Base-by-base conservation (phyloP, 2,888 invertebrate species). In the Leptinotarsa haldemani region DNA sequence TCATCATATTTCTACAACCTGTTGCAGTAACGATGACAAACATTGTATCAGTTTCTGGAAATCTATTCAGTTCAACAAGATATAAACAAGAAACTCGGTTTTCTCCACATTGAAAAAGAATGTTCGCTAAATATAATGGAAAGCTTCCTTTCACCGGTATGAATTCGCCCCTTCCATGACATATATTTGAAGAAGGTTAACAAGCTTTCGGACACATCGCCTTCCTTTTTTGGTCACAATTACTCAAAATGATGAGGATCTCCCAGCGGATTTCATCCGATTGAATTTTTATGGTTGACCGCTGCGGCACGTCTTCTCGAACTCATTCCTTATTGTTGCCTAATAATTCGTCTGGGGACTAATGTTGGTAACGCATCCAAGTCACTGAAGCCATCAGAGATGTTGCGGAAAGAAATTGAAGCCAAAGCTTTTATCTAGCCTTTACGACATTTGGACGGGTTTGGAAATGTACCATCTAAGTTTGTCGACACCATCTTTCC, bases 331-430 rank as follows among this genome's bases (percentile, higher is more conserved):
- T 61, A 61, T n/a, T 30, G 61, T 61, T 61, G 61, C 30, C 61
- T 30, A 61, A 61, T 61, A 61, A 61, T 61, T 61, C 18, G 61
- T 61, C 61, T 61, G 61, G 61, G 61, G 61, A 61, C 30, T 30
- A 61, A 61, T 61, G 61, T 61, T 61, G 22, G 56, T 71, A 71
- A 61, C 61, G 66, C 40, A 71, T 50, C 48, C 71, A 56, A 71
- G 71, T 71, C 71, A 71, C 71, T 61, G 71, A 71, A 71, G 50
- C 66, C 66, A 71, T 71, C 66, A 66, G 66, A 71, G 56, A 71
- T 71, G 66, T 52, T 52, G 53, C 66, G 9, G 46, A 71, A 18
- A 66, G 61, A 52, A 47, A 58, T 20, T 52, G 30, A 40, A 66
- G n/a, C 53, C 61, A 61, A 30, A n/a, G 30, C 61, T 30, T 25